Evolutionary conservation across 2,888 invertebrate genomes (phyloP), one percentile per base, ranked within the genome.

Genomic region (Macrosoma leucophasiata): DNA sequence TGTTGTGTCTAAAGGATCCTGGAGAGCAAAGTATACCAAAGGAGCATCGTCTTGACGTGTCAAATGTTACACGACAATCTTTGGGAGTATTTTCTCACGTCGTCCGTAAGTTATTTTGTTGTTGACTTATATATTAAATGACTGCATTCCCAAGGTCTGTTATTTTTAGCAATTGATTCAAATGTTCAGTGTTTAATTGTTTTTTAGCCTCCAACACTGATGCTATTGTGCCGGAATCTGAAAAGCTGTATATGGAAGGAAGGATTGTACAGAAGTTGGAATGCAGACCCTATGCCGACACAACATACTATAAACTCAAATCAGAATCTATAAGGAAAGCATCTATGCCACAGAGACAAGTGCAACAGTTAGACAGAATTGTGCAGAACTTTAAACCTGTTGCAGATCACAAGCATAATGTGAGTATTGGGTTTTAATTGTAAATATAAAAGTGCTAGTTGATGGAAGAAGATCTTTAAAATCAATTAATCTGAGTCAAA

Each of bases 221-320:
- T 68, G 73, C 90, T 20, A 88, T 91, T 25, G 84, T 90, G 23
- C 91, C 92, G 19, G 94, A 94, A 72, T 85, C 89, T 18, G 95
- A 95, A 55, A 95, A 95, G 62, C 81, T 97, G 3, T 90, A 88
- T 42, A 91, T 98, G 89, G 96, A 97, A 76, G 98, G 98, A 0
- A 90, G 94, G 63, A 97, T 98, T 55, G 95, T 96, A n/a, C 97
- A 97, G 67, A 94, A 96, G 67, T 84, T 97, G 17, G 98, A 98
- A 77, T 98, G 97, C 67, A 88, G 94, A 25, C 97, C 97, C 1
- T 91, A 92, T 62, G 94, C 93, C 14, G 95, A 96, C 62, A 90
- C 85, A 40, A 92, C 90, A 58, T 98, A 98, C 64, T 95, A 97
- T 90, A 91, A 92, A 68, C 75, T 97, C 3, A 98, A 98, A 75